Conservation (phyloP, 2,797 vertebrate genomes). For the Darevskia nairensis region DNA sequence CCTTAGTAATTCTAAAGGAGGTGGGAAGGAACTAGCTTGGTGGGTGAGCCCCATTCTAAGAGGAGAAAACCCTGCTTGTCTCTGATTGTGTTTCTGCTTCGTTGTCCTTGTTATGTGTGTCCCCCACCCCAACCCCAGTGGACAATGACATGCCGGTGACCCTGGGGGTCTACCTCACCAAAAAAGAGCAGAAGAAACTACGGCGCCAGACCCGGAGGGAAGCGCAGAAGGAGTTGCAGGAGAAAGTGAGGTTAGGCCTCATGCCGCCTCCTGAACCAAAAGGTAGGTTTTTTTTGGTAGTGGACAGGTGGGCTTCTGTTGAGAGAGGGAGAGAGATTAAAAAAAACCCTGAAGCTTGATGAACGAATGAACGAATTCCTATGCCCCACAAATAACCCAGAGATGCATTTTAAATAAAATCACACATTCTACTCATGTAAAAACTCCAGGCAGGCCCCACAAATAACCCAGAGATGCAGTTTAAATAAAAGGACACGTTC, state of each 20-base stretch:
- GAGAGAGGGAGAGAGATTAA: too few relatives aligned
- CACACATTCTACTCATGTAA: too few relatives aligned
- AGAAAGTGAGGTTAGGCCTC: slow-evolving; percentile 94
- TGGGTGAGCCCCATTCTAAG: background rate
- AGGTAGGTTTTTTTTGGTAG: slow-evolving; percentile 77
- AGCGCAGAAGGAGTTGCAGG: slow-evolving; percentile 95
- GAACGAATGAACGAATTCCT: too few relatives aligned
- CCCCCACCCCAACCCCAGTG: slow-evolving; percentile 72
- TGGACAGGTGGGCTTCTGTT: background rate
- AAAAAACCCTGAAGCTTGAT: background rate
- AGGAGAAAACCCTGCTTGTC: background rate
- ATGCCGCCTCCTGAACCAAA: slow-evolving; percentile 99
- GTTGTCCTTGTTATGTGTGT: too few relatives aligned
- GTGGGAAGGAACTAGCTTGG: too few relatives aligned
- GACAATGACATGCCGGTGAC: slow-evolving; percentile 92
- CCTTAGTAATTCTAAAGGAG: too few relatives aligned
- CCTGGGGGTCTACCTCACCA: slow-evolving; percentile 94
- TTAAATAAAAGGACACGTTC: too few relatives aligned
- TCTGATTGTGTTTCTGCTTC: too few relatives aligned
- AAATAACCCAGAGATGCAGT: too few relatives aligned
- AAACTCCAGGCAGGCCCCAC: too few relatives aligned
- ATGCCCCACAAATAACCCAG: too few relatives aligned
- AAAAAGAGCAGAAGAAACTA: slow-evolving; percentile 97
- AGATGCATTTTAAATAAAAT: too few relatives aligned
- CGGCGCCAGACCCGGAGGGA: slow-evolving; percentile 94